Conservation (phyloP, 1,140 invertebrate species). For the Drosophila yakuba region DNA sequence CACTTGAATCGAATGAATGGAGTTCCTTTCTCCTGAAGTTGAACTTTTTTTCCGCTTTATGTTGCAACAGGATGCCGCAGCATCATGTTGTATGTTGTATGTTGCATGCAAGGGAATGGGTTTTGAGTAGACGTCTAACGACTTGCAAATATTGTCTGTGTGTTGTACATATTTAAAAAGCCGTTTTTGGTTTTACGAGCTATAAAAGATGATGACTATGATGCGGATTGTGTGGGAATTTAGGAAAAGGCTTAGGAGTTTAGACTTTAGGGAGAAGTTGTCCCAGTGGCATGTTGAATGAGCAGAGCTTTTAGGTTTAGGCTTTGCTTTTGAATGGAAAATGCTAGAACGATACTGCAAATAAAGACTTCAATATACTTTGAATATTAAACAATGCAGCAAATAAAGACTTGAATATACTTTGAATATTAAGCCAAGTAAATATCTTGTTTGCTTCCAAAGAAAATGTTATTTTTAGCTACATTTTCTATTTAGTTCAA, state of each 20-base stretch:
- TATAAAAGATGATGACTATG: slow-evolving; percentile 12
- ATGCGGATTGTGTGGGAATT: slow-evolving; percentile 30
- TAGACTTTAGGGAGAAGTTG: background rate
- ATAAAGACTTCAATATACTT: background rate
- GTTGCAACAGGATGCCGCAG: slow-evolving; percentile 39
- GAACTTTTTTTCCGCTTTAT: slow-evolving; percentile 18
- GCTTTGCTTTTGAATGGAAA: background rate
- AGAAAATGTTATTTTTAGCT: too few species aligned
- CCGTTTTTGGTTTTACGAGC: slow-evolving; percentile 48
- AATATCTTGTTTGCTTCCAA: too few species aligned
- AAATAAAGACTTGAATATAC: background rate
- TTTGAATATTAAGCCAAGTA: background rate
- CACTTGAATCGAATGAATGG: slow-evolving; percentile 55
- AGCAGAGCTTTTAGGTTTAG: background rate
- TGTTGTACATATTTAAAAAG: slow-evolving; percentile 60
- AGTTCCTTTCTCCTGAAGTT: slow-evolving; percentile 32
- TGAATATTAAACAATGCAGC: too few species aligned
- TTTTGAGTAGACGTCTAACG: slow-evolving; percentile 51
- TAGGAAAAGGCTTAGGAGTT: slow-evolving; percentile 9
- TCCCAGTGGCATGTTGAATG: slow-evolving; percentile 12
- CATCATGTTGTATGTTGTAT: background rate
- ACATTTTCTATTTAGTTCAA: background rate
- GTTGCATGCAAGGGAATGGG: slow-evolving; percentile 3
- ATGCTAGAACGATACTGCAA: background rate
- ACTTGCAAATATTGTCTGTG: slow-evolving; percentile 73